Base-by-base conservation (phyloP, 1,140 invertebrate genomes). In the Nylanderia fulva region DNA sequence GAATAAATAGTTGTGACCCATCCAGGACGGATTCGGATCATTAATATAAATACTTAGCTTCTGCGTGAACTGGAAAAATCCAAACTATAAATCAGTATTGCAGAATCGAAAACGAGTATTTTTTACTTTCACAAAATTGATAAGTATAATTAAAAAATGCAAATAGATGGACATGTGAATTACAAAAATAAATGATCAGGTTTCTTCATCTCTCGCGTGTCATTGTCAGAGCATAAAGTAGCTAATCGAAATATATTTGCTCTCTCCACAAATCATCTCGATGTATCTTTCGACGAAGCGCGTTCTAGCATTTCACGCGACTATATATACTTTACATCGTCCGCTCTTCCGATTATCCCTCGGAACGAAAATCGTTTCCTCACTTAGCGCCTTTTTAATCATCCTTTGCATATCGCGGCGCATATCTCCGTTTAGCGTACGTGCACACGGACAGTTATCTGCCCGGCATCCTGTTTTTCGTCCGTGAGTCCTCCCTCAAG, bases 401-500 rank as follows among this genome's bases (percentile, higher is more conserved):
- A 79, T 79, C 29, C 21, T 72, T 82, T 82, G 66, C 77, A 72
- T 82, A 82, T 82, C 77, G 39, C 24, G 29, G 9, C 48, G 36
- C 36, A 42, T 45, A 82, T 82, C 77, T 82, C 33, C 66, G 66
- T 82, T 82, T 60, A 63, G 36, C 48, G 29, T 82, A 64, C 54
- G 29, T 45, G 33, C 33, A 74, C 36, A 60, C 39, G 21, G 39
- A 61, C 56, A 84, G 69, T 84, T 76, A 76, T 87, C 86, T 88
- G 39, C 58, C 69, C 74, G 82, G 64, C 74, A 89, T 88, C 86
- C 85, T 86, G 86, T 87, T 87, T 48, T 82, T 88, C 87, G 76
- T 85, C 88, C 90, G 42, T 80, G 86, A 88, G 85, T 86, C 91
- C 90, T 92, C 86, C 91, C 91, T 87, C 77, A 21, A n/a, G 77